Evolutionary conservation across 2,113 vertebrate genomes (phyloP).

Genomic region (Callipepla californica): DNA sequence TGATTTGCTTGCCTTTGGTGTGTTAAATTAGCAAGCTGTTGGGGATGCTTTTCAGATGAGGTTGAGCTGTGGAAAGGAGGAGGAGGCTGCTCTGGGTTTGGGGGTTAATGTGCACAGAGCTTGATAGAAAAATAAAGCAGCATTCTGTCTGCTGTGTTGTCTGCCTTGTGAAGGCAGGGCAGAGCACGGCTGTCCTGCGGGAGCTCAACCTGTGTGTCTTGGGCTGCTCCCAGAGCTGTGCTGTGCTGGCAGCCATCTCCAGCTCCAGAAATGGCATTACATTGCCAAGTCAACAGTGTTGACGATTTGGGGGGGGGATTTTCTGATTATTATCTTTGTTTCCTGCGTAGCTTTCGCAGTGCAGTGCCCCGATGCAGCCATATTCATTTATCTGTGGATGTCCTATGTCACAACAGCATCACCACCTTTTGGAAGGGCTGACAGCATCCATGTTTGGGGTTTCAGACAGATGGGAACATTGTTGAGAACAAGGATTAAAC

Average conservation of each 20-base stretch:
- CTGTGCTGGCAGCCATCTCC: background rate
- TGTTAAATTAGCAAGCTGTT: background rate
- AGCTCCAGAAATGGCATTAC: background rate
- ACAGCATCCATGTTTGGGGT: background rate
- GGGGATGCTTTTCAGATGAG: background rate
- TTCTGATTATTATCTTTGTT: background rate
- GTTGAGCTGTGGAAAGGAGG: background rate
- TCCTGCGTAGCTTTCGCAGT: accelerated
- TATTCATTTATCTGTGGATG: background rate
- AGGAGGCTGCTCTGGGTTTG: background rate
- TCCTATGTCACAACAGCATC: background rate
- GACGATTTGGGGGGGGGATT: background rate
- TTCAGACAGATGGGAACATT: background rate
- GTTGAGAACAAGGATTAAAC: background rate
- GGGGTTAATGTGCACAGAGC: slow-evolving; percentile 13
- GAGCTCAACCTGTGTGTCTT: background rate
- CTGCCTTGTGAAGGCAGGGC: background rate
- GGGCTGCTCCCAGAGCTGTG: background rate
- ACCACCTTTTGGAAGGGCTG: background rate
- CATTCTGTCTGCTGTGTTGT: background rate
- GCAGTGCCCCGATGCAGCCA: background rate
- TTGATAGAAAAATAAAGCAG: background rate
- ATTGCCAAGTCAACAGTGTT: background rate
- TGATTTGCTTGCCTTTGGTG: background rate
- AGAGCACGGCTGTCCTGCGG: background rate